phyloP scores from a whole-genome alignment of 2,113 vertebrate genomes.

The Neodontobutis hainanensis region DNA sequence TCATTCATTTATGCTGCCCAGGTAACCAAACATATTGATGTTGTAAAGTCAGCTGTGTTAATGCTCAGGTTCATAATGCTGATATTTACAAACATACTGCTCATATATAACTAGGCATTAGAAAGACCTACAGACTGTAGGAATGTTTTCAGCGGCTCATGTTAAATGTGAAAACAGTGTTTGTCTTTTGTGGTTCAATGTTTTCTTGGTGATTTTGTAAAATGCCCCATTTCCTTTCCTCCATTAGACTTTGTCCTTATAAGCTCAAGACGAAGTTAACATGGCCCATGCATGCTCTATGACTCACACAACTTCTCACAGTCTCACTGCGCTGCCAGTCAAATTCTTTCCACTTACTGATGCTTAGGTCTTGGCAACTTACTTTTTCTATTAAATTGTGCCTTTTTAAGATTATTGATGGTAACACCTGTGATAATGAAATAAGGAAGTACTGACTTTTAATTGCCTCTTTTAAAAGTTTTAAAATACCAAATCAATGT shows the following conservation, averaged over 20 bases:
- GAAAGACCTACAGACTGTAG: conserved; percentile 11
- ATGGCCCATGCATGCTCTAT: conserved; percentile 38
- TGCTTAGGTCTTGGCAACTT: conserved; percentile 5
- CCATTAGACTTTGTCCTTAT: conserved; percentile 57
- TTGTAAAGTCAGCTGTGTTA: conserved; percentile 1
- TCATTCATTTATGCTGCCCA: conserved; percentile 32
- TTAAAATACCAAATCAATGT: conserved; percentile 7
- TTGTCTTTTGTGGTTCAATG: conserved; percentile 32
- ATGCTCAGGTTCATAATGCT: background rate
- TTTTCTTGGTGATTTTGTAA: conserved; percentile 44
- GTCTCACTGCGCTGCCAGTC: conserved; percentile 34
- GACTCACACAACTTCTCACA: conserved; percentile 51
- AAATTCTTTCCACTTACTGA: conserved; percentile 51
- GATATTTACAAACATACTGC: conserved; percentile 6
- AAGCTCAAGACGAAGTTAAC: conserved; percentile 51
- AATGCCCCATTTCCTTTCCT: background rate
- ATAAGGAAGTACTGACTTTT: background rate
- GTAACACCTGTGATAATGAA: conserved; percentile 21
- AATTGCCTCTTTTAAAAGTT: conserved; percentile 9
- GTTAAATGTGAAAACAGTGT: conserved; percentile 42
- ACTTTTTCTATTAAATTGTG: conserved; percentile 11
- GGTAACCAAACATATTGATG: conserved; percentile 44
- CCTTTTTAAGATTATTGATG: conserved; percentile 9
- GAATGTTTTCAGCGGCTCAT: conserved; percentile 3
- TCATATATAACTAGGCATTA: conserved; percentile 23